Evolutionary conservation across 1,140 invertebrate genomes (phyloP), one percentile per base, ranked within the genome.

Genomic region (Wasmannia auropunctata): DNA sequence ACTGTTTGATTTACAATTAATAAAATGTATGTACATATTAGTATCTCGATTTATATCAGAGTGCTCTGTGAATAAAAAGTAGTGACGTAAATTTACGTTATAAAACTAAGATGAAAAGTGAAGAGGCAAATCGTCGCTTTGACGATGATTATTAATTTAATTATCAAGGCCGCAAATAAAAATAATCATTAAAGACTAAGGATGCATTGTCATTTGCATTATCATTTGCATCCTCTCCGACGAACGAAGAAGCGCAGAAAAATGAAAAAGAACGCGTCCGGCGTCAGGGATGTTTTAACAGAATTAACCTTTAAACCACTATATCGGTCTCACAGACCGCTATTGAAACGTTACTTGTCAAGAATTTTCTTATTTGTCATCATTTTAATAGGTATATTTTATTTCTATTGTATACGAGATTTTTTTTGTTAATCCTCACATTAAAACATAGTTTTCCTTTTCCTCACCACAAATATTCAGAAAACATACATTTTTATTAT

Each of bases 241-340:
- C 1, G n/a, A 37, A 49, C 49, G n/a, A 49, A 16, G 16, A 62
- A 54, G 19, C 3, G 11, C n/a, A 37, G n/a, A 58, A n/a, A 14
- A 3, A 11, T 28, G n/a, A 34, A 43, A 51, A 58, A 51, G 79
- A 83, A 74, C 46, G 28, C 49, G 19, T 43, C 7, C 25, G 14
- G 28, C 49, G 19, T 43, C 7, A 28, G 14, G 28, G n/a, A n/a
- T 54, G 54, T 83, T 83, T 83, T 58, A 72, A 72, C 34, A 65
- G 65, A 40, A n/a, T n/a, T n/a, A n/a, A n/a, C n/a, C n/a, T n/a
- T n/a, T n/a, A n/a, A n/a, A n/a, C n/a, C n/a, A n/a, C n/a, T n/a
- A n/a, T n/a, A n/a, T n/a, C n/a, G n/a, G n/a, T n/a, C n/a, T n/a
- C n/a, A n/a, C n/a, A n/a, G n/a, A n/a, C n/a, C n/a, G n/a, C n/a